These are phyloP conservation scores for Prunella himalayana DNA, from an alignment of 2,113 vertebrate species.

Conservation along the genomic window DNA sequence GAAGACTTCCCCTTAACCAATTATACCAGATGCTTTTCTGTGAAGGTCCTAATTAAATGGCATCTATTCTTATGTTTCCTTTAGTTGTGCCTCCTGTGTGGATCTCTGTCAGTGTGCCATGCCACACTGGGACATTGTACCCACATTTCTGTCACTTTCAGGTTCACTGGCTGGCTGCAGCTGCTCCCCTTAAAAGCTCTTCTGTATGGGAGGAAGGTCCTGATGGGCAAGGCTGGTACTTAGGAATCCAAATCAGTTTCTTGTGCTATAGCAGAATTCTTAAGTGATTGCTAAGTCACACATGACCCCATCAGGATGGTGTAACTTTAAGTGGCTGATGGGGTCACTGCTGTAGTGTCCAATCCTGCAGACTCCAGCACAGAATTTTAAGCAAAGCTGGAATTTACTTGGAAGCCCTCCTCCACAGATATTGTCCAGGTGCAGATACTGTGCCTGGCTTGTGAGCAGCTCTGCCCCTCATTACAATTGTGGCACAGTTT, in stretches of 20 bases:
- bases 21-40: slow-evolving; percentile 25
- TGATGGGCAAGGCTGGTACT: not conserved
- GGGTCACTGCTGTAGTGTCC: not conserved
- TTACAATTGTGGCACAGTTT: not conserved
- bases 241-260: not conserved
- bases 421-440: not conserved
- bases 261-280: not conserved
- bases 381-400: not conserved
- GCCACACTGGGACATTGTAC: not conserved
- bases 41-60: slow-evolving; percentile 37
- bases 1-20: slow-evolving; percentile 30
- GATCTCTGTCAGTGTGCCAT: not conserved
- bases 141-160: not conserved
- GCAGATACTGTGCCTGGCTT: not conserved
- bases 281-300: not conserved
- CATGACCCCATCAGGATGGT: not conserved
- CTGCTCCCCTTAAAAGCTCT: not conserved
- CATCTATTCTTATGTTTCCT: slow-evolving; percentile 3
- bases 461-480: not conserved
- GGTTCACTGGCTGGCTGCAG: not conserved
- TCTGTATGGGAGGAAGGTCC: not conserved
- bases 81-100: not conserved
- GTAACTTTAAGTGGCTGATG: not conserved
- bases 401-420: not conserved
- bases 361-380: not conserved